Base-by-base conservation (phyloP, 2,113 vertebrate genomes). In the Bufo gargarizans region DNA sequence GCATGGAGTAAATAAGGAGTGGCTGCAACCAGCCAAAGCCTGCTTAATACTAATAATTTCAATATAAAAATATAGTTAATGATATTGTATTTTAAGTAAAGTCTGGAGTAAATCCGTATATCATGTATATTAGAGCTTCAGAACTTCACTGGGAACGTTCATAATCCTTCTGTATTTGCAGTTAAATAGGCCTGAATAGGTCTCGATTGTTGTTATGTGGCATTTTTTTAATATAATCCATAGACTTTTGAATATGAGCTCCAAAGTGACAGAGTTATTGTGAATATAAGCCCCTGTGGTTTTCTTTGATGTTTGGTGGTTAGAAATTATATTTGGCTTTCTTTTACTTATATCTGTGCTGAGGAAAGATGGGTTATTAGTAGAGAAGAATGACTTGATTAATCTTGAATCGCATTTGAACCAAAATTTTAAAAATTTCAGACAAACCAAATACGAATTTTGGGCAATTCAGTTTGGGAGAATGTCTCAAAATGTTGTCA, bases 1-100 rank as follows among this genome's bases (percentile, higher is more conserved):
- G 43, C 72, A 50, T 16, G 56, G 14, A 63, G 74, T 77, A 86
- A 86, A 86, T 77, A 86, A 86, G 72, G 85, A 78, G 85, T 63
- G 74, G n/a, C 74, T 50, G 74, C 72, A 33, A 16, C 14, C 74
- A 63, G 17, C 74, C 45, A 86, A 77, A 47, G 74, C 63, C 43
- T 22, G n/a, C 16, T 65, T 86, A 77, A 86, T 61, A 47, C 56
- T 53, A 77, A 78, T 86, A 20, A 61, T 61, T 77, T 63, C 50
- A 19, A 78, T 77, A 61, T 43, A 49, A 85, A 85, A 86, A 76
- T 86, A 45, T 59, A 74, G 59, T 43, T 49, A 86, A 77, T 86
- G 76, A 77, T 86, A 20, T 77, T 53, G 16, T 69, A 47, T 83
- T 63, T 58, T 65, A n/a, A 58, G 11, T 77, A 47, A 77, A 59